Evolutionary conservation across 2,797 vertebrate genomes (phyloP), one percentile per base, ranked within the genome.

Genomic region (Gymnothorax reevesii): DNA sequence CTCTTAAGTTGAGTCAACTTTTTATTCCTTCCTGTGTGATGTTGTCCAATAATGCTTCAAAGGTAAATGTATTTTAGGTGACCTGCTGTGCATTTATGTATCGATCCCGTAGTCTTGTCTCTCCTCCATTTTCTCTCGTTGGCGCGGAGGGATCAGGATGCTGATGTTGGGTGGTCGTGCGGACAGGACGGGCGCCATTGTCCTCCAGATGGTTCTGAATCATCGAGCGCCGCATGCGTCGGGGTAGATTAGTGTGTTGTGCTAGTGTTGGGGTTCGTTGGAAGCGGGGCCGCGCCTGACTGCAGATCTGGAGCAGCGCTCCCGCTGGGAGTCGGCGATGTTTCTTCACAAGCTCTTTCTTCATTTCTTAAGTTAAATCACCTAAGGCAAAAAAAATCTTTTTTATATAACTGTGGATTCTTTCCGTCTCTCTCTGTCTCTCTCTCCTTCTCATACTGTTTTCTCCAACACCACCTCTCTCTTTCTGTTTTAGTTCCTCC

Each of bases 401-500:
- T 77, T 77, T 52, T 6, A 20, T 49, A 77, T 33, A 52, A 77
- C 73, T 20, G 73, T 15, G 71, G 71, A 75, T 77, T 77, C 42
- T 77, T 3, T 77, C 73, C 52, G 33, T 75, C 27, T 73, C 69
- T 73, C 69, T 75, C 71, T 75, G 27, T 75, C 71, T 75, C 71
- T 75, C 33, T 75, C 42, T 77, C 73, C 52, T 2, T 52, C 42
- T 77, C 20, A 10, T 27, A 27, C 69, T 73, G 25, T 73, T 27
- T 73, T 27, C 27, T 7, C 62, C 62, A 64, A 20, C 62, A 17
- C 6, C 62, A 64, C 27, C n/a, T 69, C n/a, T 27, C 66, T 69
- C 66, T 69, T 7, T 69, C 66, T 20, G 5, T 22, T 64, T 20
- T 42, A 27, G n/a, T 71, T 33, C 33, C 69, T 33, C 69, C 8